phyloP scores from a whole-genome alignment of 2,888 invertebrate genomes.

The Dromius quadrimaculatus region DNA sequence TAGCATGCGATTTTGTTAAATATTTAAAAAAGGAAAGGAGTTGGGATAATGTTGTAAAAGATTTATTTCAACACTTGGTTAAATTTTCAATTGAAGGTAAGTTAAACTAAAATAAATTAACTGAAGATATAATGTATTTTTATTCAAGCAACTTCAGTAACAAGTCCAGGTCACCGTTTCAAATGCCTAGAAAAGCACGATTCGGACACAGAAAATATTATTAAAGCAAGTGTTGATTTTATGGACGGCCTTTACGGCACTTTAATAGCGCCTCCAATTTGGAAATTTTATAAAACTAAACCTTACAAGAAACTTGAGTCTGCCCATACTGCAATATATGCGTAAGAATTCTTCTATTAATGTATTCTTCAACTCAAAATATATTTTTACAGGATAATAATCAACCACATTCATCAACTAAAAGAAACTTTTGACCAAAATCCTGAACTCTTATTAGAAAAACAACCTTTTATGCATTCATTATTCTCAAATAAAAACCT shows the following conservation, averaged over 20 bases:
- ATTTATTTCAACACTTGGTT: constrained; percentile 64
- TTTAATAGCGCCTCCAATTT: constrained; percentile 67
- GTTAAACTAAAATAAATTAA: constrained; percentile 7
- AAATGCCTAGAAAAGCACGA: constrained; percentile 62
- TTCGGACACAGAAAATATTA: constrained; percentile 62
- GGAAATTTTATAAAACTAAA: constrained; percentile 67
- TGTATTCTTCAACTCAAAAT: not conserved
- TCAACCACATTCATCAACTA: constrained; percentile 56
- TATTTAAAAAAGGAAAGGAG: constrained; percentile 62
- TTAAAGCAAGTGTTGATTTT: constrained; percentile 67
- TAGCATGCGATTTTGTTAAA: constrained; percentile 66
- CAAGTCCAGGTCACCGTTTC: constrained; percentile 69
- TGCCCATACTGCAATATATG: constrained; percentile 67
- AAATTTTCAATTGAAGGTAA: constrained; percentile 66
- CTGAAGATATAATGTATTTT: constrained; percentile 23
- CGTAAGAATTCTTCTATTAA: constrained; percentile 55
- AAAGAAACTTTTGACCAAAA: constrained; percentile 55
- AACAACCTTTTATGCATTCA: constrained; percentile 62
- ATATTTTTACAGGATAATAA: constrained; percentile 57
- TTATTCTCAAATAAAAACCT: constrained; percentile 65
- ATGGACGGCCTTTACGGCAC: constrained; percentile 68
- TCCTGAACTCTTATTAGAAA: constrained; percentile 54
- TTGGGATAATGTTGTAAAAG: constrained; percentile 59
- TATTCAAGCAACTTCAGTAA: constrained; percentile 68
- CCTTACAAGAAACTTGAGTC: constrained; percentile 68